Percentiles rank a stretch among this genome's conserved stretches.
Evolutionary conservation across 2,888 invertebrate genomes (phyloP).

Genomic region (Diachrysia chrysitis): DNA sequence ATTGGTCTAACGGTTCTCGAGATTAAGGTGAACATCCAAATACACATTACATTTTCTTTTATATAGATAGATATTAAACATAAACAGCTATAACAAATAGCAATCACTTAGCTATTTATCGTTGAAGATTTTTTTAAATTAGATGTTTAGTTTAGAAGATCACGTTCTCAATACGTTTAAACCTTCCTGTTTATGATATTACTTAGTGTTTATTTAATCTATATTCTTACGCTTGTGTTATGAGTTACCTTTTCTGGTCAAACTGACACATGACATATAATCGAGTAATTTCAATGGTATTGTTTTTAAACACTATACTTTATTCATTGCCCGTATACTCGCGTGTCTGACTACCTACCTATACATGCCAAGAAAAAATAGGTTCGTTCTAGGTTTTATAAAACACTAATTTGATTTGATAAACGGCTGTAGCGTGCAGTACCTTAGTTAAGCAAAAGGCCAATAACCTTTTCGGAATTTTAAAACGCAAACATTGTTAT

Average conservation of each 20-base stretch:
- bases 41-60: too few species aligned
- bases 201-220: too few species aligned
- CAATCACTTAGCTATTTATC: too few species aligned
- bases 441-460: neutral
- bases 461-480: neutral
- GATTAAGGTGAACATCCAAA: too few species aligned
- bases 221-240: neutral
- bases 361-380: conserved; percentile 1
- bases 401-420: conserved; percentile 10
- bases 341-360: conserved; percentile 31
- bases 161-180: too few species aligned
- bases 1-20: too few species aligned
- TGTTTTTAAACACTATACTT: conserved; percentile 11
- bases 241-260: neutral
- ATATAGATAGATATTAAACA: too few species aligned
- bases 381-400: conserved; percentile 25
- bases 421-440: neutral
- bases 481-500: neutral
- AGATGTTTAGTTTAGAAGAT: too few species aligned
- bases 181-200: too few species aligned
- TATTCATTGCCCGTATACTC: neutral
- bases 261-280: neutral
- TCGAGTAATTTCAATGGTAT: neutral
- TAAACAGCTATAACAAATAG: too few species aligned
- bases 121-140: too few species aligned